A percentile compares a stretch with the other conserved stretches of the same genome.
These are phyloP conservation scores for Aix galericulata DNA, from an alignment of 2,113 vertebrate species.

Conservation along the genomic window DNA sequence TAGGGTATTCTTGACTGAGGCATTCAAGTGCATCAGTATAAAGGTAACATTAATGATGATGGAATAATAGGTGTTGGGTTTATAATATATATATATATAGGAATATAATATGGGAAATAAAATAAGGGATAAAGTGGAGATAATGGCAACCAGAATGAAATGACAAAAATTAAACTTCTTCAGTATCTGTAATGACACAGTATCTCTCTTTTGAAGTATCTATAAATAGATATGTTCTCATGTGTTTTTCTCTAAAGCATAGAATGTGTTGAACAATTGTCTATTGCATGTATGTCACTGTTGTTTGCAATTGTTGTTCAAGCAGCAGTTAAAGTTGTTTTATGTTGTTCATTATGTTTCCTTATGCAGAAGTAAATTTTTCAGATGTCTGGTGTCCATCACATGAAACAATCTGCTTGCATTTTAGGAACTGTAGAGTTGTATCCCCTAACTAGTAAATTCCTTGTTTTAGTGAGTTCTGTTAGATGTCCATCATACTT, in stretches of 20 bases:
- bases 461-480: neutral
- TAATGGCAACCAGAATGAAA: neutral
- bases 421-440: neutral
- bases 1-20: neutral
- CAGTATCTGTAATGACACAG: neutral
- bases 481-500: neutral
- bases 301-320: neutral
- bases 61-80: neutral
- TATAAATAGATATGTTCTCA: neutral
- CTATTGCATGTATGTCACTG: neutral
- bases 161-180: neutral
- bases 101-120: neutral
- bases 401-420: neutral
- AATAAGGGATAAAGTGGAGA: neutral
- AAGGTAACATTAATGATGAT: neutral
- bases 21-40: neutral
- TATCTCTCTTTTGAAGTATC: neutral
- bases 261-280: neutral
- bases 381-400: neutral
- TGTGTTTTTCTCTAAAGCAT: neutral
- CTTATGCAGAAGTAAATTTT: neutral
- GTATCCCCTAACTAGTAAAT: neutral
- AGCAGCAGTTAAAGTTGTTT: neutral
- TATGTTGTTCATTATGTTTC: neutral
- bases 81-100: neutral